A percentile compares a stretch with the other conserved stretches of the same genome.
Evolutionary conservation across 2,797 vertebrate genomes (phyloP).

Genomic region (Urosaurus nigricauda): DNA sequence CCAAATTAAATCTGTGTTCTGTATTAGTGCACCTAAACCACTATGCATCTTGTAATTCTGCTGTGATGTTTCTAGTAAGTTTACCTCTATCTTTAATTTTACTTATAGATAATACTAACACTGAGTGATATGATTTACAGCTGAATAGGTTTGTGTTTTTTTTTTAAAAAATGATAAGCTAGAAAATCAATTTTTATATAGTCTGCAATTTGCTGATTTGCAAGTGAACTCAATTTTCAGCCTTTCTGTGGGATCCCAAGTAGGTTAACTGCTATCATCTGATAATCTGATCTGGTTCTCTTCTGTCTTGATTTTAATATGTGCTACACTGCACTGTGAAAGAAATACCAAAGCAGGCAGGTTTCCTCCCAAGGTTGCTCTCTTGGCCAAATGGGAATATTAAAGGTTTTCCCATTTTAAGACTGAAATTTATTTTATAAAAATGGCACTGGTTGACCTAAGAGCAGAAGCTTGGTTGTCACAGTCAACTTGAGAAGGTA

Average conservation of each 20-base stretch:
- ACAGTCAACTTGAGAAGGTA: background rate
- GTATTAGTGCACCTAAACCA: constrained; percentile 47
- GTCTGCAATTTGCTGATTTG: constrained; percentile 53
- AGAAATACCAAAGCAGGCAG: constrained; percentile 38
- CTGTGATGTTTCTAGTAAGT: constrained; percentile 54
- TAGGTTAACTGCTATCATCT: constrained; percentile 63
- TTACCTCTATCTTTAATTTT: constrained; percentile 67
- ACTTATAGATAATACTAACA: constrained; percentile 52
- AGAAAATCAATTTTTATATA: constrained; percentile 65
- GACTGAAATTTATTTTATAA: background rate
- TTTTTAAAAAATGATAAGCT: constrained; percentile 64
- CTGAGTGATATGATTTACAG: constrained; percentile 61
- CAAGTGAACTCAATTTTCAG: constrained; percentile 57
- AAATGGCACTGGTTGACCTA: background rate
- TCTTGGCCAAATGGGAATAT: background rate
- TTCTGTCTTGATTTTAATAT: constrained; percentile 55
- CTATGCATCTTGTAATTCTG: constrained; percentile 41
- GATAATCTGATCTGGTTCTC: constrained; percentile 46
- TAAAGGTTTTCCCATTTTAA: background rate
- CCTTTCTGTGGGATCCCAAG: constrained; percentile 39
- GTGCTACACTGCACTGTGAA: constrained; percentile 40
- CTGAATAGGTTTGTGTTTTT: constrained; percentile 58
- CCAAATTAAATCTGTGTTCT: constrained; percentile 61
- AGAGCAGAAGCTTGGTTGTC: background rate
- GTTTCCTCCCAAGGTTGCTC: background rate